phyloP scores from a whole-genome alignment of 2,797 vertebrate genomes.

The Numenius phaeopus region DNA sequence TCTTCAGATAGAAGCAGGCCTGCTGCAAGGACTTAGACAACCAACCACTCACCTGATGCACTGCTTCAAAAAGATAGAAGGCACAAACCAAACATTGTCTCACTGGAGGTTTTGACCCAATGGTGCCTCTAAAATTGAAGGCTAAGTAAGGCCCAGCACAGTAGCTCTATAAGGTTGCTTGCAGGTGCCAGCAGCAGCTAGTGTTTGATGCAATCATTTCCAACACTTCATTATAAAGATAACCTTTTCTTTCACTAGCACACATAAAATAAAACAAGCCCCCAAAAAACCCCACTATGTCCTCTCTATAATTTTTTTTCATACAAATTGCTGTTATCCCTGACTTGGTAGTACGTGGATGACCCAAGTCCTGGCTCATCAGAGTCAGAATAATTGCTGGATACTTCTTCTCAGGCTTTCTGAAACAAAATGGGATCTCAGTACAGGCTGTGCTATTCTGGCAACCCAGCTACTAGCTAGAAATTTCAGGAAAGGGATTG shows the following conservation, averaged over 20 bases:
- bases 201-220: not conserved
- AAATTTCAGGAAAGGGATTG: not conserved
- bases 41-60: not conserved
- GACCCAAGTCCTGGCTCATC: not conserved
- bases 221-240: not conserved
- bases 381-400: not conserved
- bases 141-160: not conserved
- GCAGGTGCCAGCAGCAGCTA: not conserved
- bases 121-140: not conserved
- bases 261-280: not conserved
- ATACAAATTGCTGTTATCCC: not conserved
- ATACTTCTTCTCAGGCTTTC: not conserved
- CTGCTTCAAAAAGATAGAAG: not conserved
- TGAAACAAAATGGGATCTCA: not conserved
- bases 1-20: not conserved
- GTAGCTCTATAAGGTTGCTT: not conserved
- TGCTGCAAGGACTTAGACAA: not conserved
- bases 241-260: not conserved
- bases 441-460: not conserved
- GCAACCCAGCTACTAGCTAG: not conserved
- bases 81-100: not conserved
- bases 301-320: not conserved
- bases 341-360: not conserved
- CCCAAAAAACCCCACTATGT: accelerated
- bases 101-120: not conserved